Percentiles rank a stretch among this genome's conserved stretches.
Conservation (phyloP, 2,797 vertebrate genomes). For the Dendrocincla fuliginosa region DNA sequence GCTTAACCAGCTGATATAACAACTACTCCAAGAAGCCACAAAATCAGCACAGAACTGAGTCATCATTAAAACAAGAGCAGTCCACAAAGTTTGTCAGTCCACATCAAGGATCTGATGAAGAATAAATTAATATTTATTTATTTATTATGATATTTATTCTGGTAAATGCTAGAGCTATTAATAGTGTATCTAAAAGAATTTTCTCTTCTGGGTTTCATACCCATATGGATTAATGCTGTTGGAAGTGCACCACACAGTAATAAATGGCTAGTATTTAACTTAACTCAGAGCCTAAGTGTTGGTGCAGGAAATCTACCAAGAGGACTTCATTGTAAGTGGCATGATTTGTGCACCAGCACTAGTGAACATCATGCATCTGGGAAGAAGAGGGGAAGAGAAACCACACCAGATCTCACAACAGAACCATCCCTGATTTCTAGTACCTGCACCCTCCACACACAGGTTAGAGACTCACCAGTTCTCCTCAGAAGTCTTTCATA, state of each 20-base stretch:
- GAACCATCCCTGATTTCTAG: background rate
- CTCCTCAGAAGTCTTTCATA: background rate
- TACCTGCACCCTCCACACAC: background rate
- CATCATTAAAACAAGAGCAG: background rate
- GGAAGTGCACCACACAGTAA: background rate
- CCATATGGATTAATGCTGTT: background rate
- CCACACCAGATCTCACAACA: background rate
- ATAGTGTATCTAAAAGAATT: background rate
- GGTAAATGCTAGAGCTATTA: background rate
- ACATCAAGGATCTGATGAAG: background rate
- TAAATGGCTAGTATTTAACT: background rate
- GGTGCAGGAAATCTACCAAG: background rate
- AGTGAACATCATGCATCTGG: background rate
- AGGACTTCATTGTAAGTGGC: fast-evolving
- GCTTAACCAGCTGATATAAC: background rate
- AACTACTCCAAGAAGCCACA: background rate
- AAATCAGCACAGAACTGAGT: background rate
- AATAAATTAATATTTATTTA: background rate
- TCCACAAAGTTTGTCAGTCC: background rate
- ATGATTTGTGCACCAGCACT: background rate
- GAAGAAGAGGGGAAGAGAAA: background rate
- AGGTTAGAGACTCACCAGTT: background rate
- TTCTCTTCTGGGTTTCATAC: background rate
- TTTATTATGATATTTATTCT: background rate
- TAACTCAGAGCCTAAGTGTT: background rate